A percentile compares a stretch with the other conserved stretches of the same genome.
Conservation (phyloP, 2,113 vertebrate species). For the Physeter macrocephalus region DNA sequence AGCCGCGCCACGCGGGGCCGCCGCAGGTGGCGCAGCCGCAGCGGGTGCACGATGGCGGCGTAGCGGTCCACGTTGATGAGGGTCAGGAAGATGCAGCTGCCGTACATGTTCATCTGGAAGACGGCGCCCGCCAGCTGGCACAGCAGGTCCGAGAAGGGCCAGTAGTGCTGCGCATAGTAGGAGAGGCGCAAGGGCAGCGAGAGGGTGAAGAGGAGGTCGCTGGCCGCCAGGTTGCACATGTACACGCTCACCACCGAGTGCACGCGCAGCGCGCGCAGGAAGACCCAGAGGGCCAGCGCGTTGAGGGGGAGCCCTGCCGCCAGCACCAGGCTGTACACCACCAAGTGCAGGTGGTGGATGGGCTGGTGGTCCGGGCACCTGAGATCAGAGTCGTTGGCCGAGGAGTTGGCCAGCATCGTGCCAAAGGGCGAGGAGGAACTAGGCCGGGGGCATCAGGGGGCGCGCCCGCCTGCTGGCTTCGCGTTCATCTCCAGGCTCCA, state of each 20-base stretch:
- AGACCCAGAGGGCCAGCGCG: conserved; percentile 79
- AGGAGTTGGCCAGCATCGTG: not conserved
- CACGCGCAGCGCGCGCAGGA: conserved; percentile 77
- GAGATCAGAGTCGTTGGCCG: not conserved
- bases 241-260: conserved; percentile 85
- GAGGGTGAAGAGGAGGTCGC: conserved; percentile 85
- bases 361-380: conserved; percentile 71
- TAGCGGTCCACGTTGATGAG: conserved; percentile 88
- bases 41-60: conserved; percentile 82
- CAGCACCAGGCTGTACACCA: conserved; percentile 80
- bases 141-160: conserved; percentile 80
- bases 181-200: conserved; percentile 83
- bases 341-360: conserved; percentile 78
- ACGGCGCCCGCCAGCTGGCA: conserved; percentile 84
- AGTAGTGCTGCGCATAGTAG: conserved; percentile 80
- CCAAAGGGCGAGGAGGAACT: not conserved
- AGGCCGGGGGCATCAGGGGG: not conserved
- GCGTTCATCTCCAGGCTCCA: not conserved
- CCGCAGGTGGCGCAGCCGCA: conserved; percentile 82
- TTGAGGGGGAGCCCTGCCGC: conserved; percentile 78
- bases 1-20: conserved; percentile 78
- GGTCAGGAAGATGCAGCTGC: conserved; percentile 88
- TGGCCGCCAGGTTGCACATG: conserved; percentile 85
- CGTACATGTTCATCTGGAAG: conserved; percentile 90
- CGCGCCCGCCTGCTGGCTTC: not conserved